These are phyloP conservation scores for Thymallus thymallus DNA, from an alignment of 2,113 vertebrate genomes.

Conservation along the genomic window DNA sequence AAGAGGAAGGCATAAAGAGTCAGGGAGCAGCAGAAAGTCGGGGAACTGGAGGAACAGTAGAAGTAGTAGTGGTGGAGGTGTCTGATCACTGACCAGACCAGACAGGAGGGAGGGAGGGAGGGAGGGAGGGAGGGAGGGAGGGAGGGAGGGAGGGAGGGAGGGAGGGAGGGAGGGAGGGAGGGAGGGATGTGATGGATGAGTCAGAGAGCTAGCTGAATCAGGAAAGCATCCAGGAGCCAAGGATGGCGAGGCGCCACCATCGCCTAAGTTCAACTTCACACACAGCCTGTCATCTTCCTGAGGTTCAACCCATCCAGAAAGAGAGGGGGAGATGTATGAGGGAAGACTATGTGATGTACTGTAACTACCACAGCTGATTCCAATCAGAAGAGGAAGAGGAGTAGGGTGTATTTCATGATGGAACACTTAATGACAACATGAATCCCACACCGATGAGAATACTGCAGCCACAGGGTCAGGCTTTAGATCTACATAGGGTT, in stretches of 20 bases:
- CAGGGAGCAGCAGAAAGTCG: not conserved
- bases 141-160: not conserved
- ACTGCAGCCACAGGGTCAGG: constrained; percentile 18
- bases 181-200: constrained; percentile 10
- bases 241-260: constrained; percentile 3
- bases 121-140: not conserved
- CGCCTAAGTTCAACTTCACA: not conserved
- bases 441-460: constrained; percentile 22
- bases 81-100: not conserved
- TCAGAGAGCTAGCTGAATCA: not conserved
- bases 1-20: not conserved
- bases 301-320: not conserved
- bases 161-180: not conserved
- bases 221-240: constrained; percentile 1
- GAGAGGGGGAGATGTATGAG: not conserved
- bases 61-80: not conserved
- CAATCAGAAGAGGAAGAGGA: constrained; percentile 11
- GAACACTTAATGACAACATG: constrained; percentile 32
- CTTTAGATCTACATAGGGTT: not conserved
- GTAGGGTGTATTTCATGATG: constrained; percentile 33
- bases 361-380: constrained; percentile 26
- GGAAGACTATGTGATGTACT: not conserved
- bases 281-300: not conserved
- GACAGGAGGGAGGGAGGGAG: not conserved
- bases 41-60: not conserved